Percentiles rank a stretch among this genome's conserved stretches.
Evolutionary conservation across 2,797 vertebrate genomes (phyloP).

Genomic region (Choloepus didactylus): DNA sequence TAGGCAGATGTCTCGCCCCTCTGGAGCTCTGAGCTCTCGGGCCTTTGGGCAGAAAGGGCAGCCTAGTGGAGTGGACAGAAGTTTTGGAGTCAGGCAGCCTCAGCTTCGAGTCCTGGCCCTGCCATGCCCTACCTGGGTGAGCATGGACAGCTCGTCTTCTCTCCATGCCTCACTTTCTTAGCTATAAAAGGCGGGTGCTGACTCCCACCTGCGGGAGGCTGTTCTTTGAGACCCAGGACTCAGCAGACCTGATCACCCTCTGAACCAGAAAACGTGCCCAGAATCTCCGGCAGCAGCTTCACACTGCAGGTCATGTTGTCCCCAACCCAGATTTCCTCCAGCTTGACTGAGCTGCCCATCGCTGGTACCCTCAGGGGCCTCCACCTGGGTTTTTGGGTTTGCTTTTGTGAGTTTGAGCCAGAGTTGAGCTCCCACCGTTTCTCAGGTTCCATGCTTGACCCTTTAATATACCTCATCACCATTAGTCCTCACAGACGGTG

Average conservation of each 20-base stretch:
- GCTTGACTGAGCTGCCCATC: not conserved
- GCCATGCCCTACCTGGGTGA: not conserved
- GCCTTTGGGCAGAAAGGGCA: not conserved
- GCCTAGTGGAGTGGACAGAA: not conserved
- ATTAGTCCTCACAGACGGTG: not conserved
- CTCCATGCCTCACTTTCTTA: not conserved
- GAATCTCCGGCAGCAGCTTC: not conserved
- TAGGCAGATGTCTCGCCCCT: not conserved
- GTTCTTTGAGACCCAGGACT: not conserved
- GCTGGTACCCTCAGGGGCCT: not conserved
- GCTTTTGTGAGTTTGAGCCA: not conserved
- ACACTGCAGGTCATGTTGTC: not conserved
- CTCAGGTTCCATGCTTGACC: not conserved
- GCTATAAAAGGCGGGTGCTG: not conserved
- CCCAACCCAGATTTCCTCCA: not conserved
- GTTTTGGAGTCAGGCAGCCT: not conserved
- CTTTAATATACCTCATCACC: not conserved
- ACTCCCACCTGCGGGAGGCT: not conserved
- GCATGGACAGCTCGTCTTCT: not conserved
- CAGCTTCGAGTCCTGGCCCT: not conserved
- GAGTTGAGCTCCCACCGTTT: not conserved
- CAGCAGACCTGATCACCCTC: not conserved
- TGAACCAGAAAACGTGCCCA: not conserved
- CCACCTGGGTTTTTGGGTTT: not conserved
- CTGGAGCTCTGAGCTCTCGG: not conserved